Evolutionary conservation across 2,113 vertebrate genomes (phyloP).

Genomic region (Sylvilagus bachmani): DNA sequence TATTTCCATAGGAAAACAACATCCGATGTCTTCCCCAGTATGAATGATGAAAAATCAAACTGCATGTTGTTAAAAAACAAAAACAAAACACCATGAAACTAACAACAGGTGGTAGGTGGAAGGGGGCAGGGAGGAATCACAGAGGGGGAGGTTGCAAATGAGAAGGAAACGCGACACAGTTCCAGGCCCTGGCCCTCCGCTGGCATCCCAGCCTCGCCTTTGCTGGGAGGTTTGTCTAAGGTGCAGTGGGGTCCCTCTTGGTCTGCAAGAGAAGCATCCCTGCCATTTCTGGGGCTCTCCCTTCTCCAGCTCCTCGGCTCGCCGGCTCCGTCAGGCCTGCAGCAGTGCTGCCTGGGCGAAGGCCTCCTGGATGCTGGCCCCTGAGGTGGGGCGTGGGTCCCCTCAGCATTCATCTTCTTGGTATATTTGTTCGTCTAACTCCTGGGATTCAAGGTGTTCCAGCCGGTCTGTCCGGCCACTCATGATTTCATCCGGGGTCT

Average conservation of each 20-base stretch:
- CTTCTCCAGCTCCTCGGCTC: constrained; percentile 65
- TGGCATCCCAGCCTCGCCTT: constrained; percentile 84
- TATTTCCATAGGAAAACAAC: constrained; percentile 90
- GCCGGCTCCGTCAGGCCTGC: constrained; percentile 41
- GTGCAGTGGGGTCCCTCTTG: constrained; percentile 85
- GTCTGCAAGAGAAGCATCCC: constrained; percentile 77
- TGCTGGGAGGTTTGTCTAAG: constrained; percentile 86
- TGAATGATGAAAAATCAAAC: constrained; percentile 87
- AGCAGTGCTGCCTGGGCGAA: neutral
- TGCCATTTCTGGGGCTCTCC: constrained; percentile 75
- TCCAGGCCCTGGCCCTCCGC: constrained; percentile 75
- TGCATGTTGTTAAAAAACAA: constrained; percentile 85
- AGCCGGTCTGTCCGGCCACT: constrained; percentile 97
- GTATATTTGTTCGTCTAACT: constrained; percentile 96
- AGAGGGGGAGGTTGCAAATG: constrained; percentile 78
- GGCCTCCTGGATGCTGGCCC: constrained; percentile 40
- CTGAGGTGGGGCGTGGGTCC: constrained; percentile 46
- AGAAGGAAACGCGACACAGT: constrained; percentile 80
- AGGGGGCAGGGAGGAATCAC: constrained; percentile 69
- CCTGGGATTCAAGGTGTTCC: constrained; percentile 97
- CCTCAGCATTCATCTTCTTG: constrained; percentile 98
- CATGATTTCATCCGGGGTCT: constrained; percentile 99
- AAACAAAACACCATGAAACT: constrained; percentile 82
- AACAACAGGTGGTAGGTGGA: constrained; percentile 65
- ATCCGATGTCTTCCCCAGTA: constrained; percentile 84